Base-by-base conservation (phyloP, 2,888 invertebrate genomes). In the Siphonodentalium dalli region DNA sequence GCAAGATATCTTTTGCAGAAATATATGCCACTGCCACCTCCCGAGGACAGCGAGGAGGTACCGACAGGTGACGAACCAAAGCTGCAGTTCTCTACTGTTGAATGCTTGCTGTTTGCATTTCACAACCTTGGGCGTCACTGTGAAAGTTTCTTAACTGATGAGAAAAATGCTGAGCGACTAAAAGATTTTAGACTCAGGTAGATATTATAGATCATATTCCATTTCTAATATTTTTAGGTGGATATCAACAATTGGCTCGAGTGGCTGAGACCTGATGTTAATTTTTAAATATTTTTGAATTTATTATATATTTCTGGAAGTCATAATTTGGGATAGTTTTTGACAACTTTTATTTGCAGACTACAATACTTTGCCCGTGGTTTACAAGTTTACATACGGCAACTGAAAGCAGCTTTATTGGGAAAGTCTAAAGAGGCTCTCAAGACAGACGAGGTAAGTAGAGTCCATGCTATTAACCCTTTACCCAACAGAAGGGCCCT, bases 311-410 rank as follows among this genome's bases (percentile, higher is more conserved):
- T n/a, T n/a, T n/a, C n/a, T n/a, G n/a, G n/a, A n/a, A n/a, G 5
- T 38, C 38, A 18, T 21, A 15, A 5, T 15, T 20, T 1, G 21
- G 1, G 20, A 18, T 20, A 1, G 8, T 39, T 11, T 8, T 8
- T 20, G n/a, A 1, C 18, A 21, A 38, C 13, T 38, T 24, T 49
- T 90, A 35, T 62, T 51, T 64, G 29, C 70, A 85, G 96, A 65
- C 84, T 97, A 58, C 93, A 94, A 79, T 96, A 93, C 82, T 91
- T 96, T 75, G 93, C 95, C 0, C 86, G 94, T 56, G 90, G 93
- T 27, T 91, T 93, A 55, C 93, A 94, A 83, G 93, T 91, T 58
- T 94, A 88, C 72, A 86, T 87, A 55, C 90, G 89, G 76, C 89
- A 89, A 69, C 82, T 90, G 34, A 85, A 87, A 52, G 87, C 88